Conservation (phyloP, 1,140 invertebrate genomes). For the Laupala kohalensis region DNA sequence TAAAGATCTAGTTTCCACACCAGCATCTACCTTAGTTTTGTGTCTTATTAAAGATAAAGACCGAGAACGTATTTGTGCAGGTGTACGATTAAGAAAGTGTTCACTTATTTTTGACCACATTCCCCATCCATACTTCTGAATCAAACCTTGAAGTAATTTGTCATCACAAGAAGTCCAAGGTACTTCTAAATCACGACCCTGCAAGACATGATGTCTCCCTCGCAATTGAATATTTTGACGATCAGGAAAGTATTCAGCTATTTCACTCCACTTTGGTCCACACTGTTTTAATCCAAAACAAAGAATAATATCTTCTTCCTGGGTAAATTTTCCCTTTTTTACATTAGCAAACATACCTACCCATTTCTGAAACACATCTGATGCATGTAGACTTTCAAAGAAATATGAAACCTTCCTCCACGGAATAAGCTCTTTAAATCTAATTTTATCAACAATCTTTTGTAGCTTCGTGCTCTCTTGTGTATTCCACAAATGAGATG, state of each 20-base stretch:
- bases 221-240: conserved; percentile 37
- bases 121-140: conserved; percentile 23
- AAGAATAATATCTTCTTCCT: conserved; percentile 45
- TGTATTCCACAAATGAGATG: background rate
- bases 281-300: conserved; percentile 41
- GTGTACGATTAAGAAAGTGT: background rate
- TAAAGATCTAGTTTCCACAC: background rate
- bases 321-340: conserved; percentile 41
- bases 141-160: conserved; percentile 26
- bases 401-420: background rate
- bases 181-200: conserved; percentile 24
- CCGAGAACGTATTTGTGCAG: background rate
- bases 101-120: conserved; percentile 30
- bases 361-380: background rate
- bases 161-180: conserved; percentile 34
- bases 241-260: conserved; percentile 33
- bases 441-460: background rate
- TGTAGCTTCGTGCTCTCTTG: background rate
- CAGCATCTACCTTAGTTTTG: background rate
- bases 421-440: background rate
- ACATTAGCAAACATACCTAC: conserved; percentile 29
- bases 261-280: conserved; percentile 40
- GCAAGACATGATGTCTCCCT: conserved; percentile 33
- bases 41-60: background rate
- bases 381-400: background rate